A percentile compares a stretch with the other conserved stretches of the same genome.
Conservation (phyloP, 2,113 vertebrate genomes). For the Andinoacara biseriatus region DNA sequence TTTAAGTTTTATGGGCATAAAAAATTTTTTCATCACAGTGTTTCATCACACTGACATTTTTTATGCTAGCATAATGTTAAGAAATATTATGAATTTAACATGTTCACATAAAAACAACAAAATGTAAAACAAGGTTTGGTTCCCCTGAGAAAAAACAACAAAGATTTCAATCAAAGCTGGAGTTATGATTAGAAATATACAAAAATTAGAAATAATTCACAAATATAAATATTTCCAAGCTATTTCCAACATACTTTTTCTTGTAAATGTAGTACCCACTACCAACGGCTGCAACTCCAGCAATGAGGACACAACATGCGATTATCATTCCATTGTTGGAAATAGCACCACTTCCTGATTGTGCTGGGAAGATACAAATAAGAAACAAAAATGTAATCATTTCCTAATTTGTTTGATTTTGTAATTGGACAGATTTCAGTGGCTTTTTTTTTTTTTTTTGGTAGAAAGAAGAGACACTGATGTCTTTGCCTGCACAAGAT, state of each 20-base stretch:
- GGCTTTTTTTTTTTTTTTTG: not conserved
- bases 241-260: slow-evolving; percentile 36
- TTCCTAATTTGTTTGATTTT: not conserved
- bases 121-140: not conserved
- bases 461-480: not conserved
- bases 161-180: not conserved
- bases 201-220: not conserved
- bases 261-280: not conserved
- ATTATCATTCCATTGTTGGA: slow-evolving; percentile 46
- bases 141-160: not conserved
- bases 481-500: not conserved
- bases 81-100: not conserved
- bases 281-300: not conserved
- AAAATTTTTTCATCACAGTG: not conserved
- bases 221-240: not conserved
- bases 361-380: not conserved
- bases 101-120: not conserved
- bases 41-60: not conserved
- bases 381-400: not conserved
- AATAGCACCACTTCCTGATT: not conserved
- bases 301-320: not conserved
- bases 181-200: not conserved
- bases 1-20: not conserved
- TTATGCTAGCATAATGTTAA: not conserved
- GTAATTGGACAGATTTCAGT: not conserved